phyloP scores from a whole-genome alignment of 2,888 invertebrate genomes.

The Charanyca ferruginea region DNA sequence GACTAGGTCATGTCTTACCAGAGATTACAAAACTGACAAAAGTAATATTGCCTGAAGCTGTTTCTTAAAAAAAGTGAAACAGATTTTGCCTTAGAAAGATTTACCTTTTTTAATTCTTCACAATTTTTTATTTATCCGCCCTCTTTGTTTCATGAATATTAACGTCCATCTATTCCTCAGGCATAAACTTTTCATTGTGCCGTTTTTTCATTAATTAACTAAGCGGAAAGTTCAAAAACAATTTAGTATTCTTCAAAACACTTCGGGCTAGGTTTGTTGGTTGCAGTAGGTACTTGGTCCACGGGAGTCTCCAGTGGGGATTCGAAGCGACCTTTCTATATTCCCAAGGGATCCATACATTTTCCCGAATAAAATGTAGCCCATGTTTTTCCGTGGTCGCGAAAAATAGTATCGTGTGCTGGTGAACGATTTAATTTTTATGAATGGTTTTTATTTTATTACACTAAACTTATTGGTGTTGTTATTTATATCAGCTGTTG shows the following conservation, averaged over 20 bases:
- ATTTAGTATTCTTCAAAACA: conserved; percentile 52
- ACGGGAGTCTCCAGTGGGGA: conserved; percentile 1
- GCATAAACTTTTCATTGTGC: conserved; percentile 19
- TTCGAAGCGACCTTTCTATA: conserved; percentile 37
- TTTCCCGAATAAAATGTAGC: conserved; percentile 54
- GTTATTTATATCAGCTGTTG: background rate
- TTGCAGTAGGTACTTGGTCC: conserved; percentile 40
- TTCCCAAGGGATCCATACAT: conserved; percentile 52
- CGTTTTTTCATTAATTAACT: conserved; percentile 43
- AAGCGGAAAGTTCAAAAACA: conserved; percentile 40
- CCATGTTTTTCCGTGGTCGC: conserved; percentile 20
- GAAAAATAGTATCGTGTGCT: conserved; percentile 19
- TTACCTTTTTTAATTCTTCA: background rate
- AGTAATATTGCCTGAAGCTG: background rate
- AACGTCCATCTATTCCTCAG: conserved; percentile 20
- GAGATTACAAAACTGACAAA: background rate
- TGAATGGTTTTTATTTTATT: conserved; percentile 35
- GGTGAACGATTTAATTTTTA: conserved; percentile 13
- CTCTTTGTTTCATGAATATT: conserved; percentile 49
- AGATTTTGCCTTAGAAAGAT: background rate
- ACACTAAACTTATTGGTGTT: background rate
- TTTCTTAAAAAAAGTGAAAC: background rate
- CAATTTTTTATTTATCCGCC: conserved; percentile 19
- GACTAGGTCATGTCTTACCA: background rate
- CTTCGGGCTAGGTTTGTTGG: conserved; percentile 17